A percentile compares a stretch with the other conserved stretches of the same genome.
Conservation (phyloP, 2,113 vertebrate species). For the Eptesicus fuscus region DNA sequence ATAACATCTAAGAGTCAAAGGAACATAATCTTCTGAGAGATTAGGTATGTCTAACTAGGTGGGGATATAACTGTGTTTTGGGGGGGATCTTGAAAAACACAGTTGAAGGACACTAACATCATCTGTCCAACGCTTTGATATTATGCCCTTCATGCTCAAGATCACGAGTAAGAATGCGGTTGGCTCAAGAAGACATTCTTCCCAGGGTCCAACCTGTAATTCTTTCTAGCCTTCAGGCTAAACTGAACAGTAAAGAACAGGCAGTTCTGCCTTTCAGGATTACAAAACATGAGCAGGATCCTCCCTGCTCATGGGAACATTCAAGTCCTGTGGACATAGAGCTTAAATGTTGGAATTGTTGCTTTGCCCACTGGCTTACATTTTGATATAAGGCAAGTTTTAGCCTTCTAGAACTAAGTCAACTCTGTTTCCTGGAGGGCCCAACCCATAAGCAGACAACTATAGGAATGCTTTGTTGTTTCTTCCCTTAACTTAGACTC, state of each 20-base stretch:
- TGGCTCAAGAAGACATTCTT: background rate
- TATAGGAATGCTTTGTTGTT: constrained; percentile 14
- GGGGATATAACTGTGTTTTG: background rate
- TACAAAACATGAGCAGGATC: background rate
- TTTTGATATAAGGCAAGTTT: constrained; percentile 47
- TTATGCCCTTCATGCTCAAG: background rate
- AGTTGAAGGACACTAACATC: background rate
- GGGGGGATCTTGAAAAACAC: background rate
- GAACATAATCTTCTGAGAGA: background rate
- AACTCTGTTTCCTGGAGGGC: background rate
- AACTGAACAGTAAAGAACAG: constrained; percentile 8
- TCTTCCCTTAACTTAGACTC: constrained; percentile 26
- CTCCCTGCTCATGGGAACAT: background rate
- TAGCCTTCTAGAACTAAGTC: constrained; percentile 4
- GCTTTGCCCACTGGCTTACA: constrained; percentile 37
- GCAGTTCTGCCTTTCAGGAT: constrained; percentile 27
- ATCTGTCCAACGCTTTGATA: background rate
- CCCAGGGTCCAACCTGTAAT: background rate
- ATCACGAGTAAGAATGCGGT: background rate
- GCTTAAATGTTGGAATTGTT: constrained; percentile 25
- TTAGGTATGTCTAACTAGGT: background rate
- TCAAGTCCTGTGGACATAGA: background rate
- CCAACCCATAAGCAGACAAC: constrained; percentile 15
- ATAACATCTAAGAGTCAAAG: background rate
- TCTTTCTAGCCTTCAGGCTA: constrained; percentile 9